A percentile compares a stretch with the other conserved stretches of the same genome.
Evolutionary conservation across 2,888 invertebrate species (phyloP).

Genomic region (Catocala sponsa): DNA sequence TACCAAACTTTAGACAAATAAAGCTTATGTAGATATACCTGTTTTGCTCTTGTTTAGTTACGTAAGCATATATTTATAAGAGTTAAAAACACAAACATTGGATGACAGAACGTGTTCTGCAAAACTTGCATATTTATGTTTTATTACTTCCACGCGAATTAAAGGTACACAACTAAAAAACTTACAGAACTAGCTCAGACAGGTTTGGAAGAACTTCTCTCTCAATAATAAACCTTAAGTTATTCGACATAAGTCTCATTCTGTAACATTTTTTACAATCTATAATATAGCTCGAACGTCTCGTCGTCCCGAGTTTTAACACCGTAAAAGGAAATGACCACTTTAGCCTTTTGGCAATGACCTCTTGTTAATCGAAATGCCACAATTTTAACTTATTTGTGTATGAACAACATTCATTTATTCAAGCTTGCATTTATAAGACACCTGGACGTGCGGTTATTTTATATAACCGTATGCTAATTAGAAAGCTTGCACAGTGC

Average conservation of each 20-base stretch:
- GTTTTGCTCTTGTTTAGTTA: not conserved
- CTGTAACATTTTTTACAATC: constrained; percentile 61
- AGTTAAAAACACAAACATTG: not conserved
- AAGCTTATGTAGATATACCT: no score
- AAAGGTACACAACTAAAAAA: constrained; percentile 66
- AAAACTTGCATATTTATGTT: constrained; percentile 45
- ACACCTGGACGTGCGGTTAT: constrained; percentile 2
- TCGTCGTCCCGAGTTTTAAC: constrained; percentile 74
- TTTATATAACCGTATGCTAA: constrained; percentile 29
- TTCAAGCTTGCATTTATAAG: not conserved
- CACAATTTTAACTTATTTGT: constrained; percentile 51
- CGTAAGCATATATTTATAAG: not conserved
- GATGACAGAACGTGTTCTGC: constrained; percentile 21
- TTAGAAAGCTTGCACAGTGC: constrained; percentile 38
- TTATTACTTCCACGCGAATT: constrained; percentile 47
- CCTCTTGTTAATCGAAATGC: constrained; percentile 73
- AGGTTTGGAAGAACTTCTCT: constrained; percentile 63
- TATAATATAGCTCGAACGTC: constrained; percentile 62
- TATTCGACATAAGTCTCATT: constrained; percentile 65
- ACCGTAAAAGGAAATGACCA: constrained; percentile 82
- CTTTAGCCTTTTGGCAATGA: constrained; percentile 84
- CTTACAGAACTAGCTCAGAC: constrained; percentile 71
- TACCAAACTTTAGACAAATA: not conserved
- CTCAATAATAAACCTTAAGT: constrained; percentile 73
- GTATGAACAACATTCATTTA: constrained; percentile 8